A percentile compares a stretch with the other conserved stretches of the same genome.
Conservation (phyloP, 2,797 vertebrate genomes). For the Chrysocyon brachyurus region DNA sequence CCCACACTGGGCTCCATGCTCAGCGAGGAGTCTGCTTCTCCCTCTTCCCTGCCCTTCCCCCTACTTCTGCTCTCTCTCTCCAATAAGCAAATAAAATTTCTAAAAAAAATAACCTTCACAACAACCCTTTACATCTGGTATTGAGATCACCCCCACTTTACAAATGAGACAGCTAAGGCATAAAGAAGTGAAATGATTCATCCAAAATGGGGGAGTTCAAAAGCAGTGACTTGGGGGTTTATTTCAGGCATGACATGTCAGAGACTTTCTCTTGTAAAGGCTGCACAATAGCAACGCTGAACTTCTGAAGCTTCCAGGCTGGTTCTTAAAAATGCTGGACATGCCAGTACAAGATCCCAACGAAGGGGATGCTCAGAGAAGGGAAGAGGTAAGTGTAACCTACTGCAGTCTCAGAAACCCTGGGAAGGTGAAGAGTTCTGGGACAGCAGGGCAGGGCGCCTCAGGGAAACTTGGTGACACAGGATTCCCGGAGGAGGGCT, state of each 20-base stretch:
- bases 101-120: background rate
- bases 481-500: background rate
- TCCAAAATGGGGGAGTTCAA: background rate
- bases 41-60: too few relatives aligned
- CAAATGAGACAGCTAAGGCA: background rate
- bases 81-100: too few relatives aligned
- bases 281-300: fast-evolving
- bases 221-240: background rate
- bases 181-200: background rate
- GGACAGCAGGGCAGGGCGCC: background rate
- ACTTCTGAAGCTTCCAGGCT: background rate
- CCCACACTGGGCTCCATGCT: too few relatives aligned
- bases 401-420: background rate
- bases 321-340: background rate
- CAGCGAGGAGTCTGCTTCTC: too few relatives aligned
- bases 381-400: background rate
- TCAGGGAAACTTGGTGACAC: background rate
- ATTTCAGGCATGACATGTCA: background rate
- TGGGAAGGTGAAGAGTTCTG: background rate
- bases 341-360: background rate
- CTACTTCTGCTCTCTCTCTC: too few relatives aligned
- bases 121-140: background rate
- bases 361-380: background rate
- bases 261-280: background rate
- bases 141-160: background rate